phyloP scores from a whole-genome alignment of 2,797 vertebrate species.

The Mormyrus hasselquistii region DNA sequence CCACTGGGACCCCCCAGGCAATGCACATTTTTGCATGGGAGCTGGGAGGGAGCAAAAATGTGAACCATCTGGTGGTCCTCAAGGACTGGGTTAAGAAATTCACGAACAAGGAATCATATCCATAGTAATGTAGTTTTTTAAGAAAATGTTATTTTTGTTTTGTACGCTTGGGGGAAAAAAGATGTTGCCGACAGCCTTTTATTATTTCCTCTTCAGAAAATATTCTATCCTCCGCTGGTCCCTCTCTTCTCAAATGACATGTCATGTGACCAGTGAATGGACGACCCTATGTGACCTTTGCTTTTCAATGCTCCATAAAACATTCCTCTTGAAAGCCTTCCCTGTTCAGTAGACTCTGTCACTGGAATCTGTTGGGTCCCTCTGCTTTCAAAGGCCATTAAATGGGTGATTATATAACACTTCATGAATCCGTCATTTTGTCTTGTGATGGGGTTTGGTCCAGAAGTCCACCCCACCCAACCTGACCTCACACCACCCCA shows the following conservation, averaged over 20 bases:
- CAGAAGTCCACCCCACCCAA: background rate
- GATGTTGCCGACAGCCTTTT: background rate
- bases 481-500: background rate
- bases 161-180: background rate
- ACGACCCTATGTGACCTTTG: background rate
- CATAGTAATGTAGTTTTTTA: background rate
- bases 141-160: background rate
- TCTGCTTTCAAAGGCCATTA: background rate
- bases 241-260: background rate
- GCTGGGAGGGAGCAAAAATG: background rate
- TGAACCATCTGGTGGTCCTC: background rate
- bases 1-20: background rate
- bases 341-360: background rate
- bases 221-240: background rate
- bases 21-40: background rate
- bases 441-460: background rate
- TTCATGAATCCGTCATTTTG: background rate
- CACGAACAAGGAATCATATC: background rate
- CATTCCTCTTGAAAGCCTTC: background rate
- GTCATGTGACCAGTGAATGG: background rate
- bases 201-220: background rate
- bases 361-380: background rate
- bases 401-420: background rate
- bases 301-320: background rate
- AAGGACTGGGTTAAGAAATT: background rate